phyloP scores from a whole-genome alignment of 2,113 vertebrate species.

The Cyrtonyx montezumae region DNA sequence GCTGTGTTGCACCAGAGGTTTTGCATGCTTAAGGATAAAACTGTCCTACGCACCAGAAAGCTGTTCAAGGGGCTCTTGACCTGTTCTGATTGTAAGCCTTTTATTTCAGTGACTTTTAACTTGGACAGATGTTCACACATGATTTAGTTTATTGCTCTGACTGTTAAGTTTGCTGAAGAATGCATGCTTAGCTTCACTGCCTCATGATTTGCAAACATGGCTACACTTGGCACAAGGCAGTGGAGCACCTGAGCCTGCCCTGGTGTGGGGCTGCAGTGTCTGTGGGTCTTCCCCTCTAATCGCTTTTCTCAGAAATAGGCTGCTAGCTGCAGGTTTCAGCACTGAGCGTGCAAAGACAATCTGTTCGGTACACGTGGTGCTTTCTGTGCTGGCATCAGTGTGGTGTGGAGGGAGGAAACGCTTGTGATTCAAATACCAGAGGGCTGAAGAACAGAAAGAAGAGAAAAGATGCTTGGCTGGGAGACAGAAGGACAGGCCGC shows the following conservation, averaged over 20 bases:
- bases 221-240: fast-evolving
- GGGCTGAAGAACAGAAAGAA: neutral
- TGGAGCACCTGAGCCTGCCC: neutral
- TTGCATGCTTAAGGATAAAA: neutral
- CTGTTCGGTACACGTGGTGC: neutral
- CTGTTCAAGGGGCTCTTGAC: neutral
- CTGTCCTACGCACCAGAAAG: neutral
- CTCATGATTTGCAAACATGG: fast-evolving
- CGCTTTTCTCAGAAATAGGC: neutral
- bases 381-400: neutral
- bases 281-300: fast-evolving
- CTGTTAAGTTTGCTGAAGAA: neutral
- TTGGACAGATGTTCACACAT: neutral
- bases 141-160: neutral
- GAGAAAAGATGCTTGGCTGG: neutral
- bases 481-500: neutral
- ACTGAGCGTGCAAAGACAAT: neutral
- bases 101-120: neutral
- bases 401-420: neutral
- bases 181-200: neutral
- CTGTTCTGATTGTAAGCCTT: neutral
- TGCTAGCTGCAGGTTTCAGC: fast-evolving
- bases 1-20: neutral
- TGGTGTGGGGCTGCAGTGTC: fast-evolving
- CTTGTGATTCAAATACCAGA: neutral